Percentiles rank a stretch among this genome's conserved stretches.
Evolutionary conservation across 2,113 vertebrate genomes (phyloP).

Genomic region (Ictalurus punctatus): DNA sequence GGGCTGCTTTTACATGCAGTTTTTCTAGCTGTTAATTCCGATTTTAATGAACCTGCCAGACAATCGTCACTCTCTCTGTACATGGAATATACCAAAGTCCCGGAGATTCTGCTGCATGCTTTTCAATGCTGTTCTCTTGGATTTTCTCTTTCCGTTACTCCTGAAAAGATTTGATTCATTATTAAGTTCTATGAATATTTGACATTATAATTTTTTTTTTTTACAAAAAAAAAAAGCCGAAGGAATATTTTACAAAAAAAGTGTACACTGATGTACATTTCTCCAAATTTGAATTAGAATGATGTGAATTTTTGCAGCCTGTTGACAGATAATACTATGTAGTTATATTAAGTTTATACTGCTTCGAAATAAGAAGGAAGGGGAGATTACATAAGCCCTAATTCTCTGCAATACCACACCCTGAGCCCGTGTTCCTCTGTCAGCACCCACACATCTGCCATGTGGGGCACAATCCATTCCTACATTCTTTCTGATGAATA

Average conservation of each 20-base stretch:
- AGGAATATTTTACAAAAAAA: background rate
- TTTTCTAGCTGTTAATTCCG: background rate
- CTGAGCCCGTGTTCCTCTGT: constrained; percentile 39
- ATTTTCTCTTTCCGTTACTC: background rate
- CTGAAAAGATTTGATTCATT: background rate
- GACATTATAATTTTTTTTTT: too few relatives aligned
- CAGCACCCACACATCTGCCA: constrained; percentile 33
- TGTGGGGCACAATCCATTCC: constrained; percentile 13
- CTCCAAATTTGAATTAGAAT: background rate
- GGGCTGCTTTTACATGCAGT: background rate
- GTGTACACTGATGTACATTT: background rate
- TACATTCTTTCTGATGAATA: background rate
- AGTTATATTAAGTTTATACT: constrained; percentile 18
- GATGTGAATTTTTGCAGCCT: background rate
- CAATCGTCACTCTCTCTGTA: background rate
- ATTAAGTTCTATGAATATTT: background rate
- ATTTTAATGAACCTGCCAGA: background rate
- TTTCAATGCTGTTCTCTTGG: background rate
- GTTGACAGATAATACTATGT: background rate
- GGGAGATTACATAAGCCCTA: constrained; percentile 50
- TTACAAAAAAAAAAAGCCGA: too few relatives aligned
- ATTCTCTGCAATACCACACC: constrained; percentile 57
- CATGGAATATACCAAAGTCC: background rate
- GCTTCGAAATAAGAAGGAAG: constrained; percentile 26
- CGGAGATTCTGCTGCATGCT: background rate